Conservation (phyloP, 2,797 vertebrate genomes). For the Erethizon dorsatum region DNA sequence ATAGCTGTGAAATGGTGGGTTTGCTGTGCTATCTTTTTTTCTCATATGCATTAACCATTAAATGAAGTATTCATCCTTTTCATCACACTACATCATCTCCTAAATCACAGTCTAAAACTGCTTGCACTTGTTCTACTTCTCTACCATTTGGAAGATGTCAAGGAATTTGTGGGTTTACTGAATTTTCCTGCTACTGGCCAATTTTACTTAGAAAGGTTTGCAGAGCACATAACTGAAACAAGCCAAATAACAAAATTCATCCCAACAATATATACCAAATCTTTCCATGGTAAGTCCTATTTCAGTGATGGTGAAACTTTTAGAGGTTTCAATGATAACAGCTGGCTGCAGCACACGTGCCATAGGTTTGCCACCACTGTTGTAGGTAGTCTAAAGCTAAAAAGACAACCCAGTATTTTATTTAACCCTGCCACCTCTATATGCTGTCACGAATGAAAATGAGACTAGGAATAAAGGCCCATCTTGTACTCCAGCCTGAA, state of each 20-base stretch:
- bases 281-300: slow-evolving; percentile 1
- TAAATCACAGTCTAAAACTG: slow-evolving; percentile 59
- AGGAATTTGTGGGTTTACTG: slow-evolving; percentile 16
- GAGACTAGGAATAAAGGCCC: slow-evolving; percentile 26
- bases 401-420: slow-evolving; percentile 11
- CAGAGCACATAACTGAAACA: slow-evolving; percentile 59
- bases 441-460: slow-evolving; percentile 59
- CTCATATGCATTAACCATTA: slow-evolving; percentile 49
- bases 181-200: slow-evolving; percentile 48
- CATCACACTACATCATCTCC: slow-evolving; percentile 36
- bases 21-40: slow-evolving; percentile 44
- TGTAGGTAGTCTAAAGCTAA: slow-evolving; percentile 46
- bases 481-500: slow-evolving; percentile 26
- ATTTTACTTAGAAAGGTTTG: slow-evolving; percentile 59
- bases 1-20: slow-evolving; percentile 26
- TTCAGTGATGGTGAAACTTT: background rate
- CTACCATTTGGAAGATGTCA: slow-evolving; percentile 29
- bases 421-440: slow-evolving; percentile 52
- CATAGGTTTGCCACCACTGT: background rate
- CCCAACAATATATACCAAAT: slow-evolving; percentile 16
- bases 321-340: background rate
- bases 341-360: background rate
- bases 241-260: slow-evolving; percentile 61
- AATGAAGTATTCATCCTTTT: slow-evolving; percentile 59
- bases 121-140: slow-evolving; percentile 65